phyloP scores from a whole-genome alignment of 2,888 invertebrate species.

The Brenthis hecate region DNA sequence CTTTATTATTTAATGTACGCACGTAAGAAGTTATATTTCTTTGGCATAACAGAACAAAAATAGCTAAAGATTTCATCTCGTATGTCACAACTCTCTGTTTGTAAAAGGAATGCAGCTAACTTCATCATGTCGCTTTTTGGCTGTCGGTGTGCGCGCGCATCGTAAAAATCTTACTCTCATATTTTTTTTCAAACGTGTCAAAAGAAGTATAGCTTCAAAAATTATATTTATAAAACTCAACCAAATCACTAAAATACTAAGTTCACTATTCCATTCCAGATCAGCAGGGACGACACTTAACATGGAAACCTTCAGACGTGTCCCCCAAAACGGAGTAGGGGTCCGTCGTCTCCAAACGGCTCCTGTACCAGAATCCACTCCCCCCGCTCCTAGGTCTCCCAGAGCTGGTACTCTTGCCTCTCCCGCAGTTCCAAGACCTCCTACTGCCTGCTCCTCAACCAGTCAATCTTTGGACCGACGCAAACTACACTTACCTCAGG shows the following conservation, averaged over 20 bases:
- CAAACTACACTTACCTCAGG: slow-evolving; percentile 89
- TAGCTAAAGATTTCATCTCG: too few species aligned
- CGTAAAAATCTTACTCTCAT: too few species aligned
- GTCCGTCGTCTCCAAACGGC: slow-evolving; percentile 44
- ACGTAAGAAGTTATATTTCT: too few species aligned
- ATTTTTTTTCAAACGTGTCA: too few species aligned
- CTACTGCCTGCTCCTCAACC: slow-evolving; percentile 87
- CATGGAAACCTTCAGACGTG: slow-evolving; percentile 87
- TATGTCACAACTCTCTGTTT: too few species aligned
- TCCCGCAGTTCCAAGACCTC: slow-evolving; percentile 80
- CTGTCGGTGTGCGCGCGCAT: too few species aligned
- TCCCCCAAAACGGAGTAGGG: slow-evolving; percentile 70
- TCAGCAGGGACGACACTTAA: slow-evolving; percentile 87
- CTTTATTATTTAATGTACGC: too few species aligned
- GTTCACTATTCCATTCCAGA: slow-evolving; percentile 49
- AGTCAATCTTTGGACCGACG: slow-evolving; percentile 83
- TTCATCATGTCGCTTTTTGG: too few species aligned
- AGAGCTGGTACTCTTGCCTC: slow-evolving; percentile 62
- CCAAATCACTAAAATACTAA: not conserved
- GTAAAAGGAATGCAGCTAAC: too few species aligned
- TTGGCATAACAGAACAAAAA: too few species aligned
- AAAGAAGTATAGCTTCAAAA: too few species aligned
- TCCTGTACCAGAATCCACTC: slow-evolving; percentile 65
- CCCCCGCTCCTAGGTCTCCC: slow-evolving; percentile 73
- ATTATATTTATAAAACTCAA: not conserved